A percentile compares a stretch with the other conserved stretches of the same genome.
These are phyloP conservation scores for Drosophila azteca DNA, from an alignment of 1,140 invertebrate genomes.

Conservation along the genomic window DNA sequence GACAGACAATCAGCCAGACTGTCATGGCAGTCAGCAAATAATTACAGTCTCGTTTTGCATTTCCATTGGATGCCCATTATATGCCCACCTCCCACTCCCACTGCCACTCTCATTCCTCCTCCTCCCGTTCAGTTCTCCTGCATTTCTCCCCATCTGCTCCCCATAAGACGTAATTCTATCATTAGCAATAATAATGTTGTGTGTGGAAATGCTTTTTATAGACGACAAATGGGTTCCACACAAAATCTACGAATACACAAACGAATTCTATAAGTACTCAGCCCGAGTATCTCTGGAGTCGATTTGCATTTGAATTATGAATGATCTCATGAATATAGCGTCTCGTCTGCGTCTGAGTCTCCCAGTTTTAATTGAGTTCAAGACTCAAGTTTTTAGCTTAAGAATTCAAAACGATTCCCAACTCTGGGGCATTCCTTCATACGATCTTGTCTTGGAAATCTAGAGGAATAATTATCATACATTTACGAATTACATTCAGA, in stretches of 20 bases:
- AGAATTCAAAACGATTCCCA: too few relatives aligned
- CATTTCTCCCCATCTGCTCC: too few relatives aligned
- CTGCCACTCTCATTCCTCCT: not conserved
- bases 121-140: not conserved
- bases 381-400: too few relatives aligned
- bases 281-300: constrained; percentile 6
- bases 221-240: constrained; percentile 25
- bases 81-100: not conserved
- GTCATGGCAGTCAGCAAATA: constrained; percentile 27
- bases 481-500: too few relatives aligned
- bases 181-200: constrained; percentile 30
- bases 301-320: constrained; percentile 20
- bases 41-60: constrained; percentile 42
- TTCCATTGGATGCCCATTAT: constrained; percentile 1
- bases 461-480: too few relatives aligned
- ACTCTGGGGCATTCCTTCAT: too few relatives aligned
- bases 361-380: too few relatives aligned
- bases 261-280: not conserved
- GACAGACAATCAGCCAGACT: constrained; percentile 21
- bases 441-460: too few relatives aligned
- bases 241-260: not conserved
- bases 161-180: constrained; percentile 28
- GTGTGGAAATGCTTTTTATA: constrained; percentile 33
- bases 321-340: constrained; percentile 25
- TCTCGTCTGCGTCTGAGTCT: too few relatives aligned